These are phyloP conservation scores for Pogonomyrmex barbatus DNA, from an alignment of 1,140 invertebrate species.

Conservation along the genomic window DNA sequence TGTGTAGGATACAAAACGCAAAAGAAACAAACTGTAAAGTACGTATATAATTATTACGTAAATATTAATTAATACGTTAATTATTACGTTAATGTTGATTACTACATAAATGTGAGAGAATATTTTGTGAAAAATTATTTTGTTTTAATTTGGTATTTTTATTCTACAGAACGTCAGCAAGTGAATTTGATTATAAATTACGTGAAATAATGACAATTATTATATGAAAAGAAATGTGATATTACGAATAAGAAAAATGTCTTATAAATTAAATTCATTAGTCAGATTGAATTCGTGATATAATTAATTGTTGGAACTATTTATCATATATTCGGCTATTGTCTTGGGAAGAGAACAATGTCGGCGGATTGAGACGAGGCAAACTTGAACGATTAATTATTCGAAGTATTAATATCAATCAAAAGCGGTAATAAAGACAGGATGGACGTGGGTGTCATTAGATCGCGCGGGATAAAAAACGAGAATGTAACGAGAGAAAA, in stretches of 20 bases:
- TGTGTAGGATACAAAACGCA: background rate
- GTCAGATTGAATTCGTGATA: conserved; percentile 21
- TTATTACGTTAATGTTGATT: no score
- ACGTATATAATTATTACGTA: background rate
- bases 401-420: conserved; percentile 58
- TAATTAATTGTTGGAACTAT: conserved; percentile 46
- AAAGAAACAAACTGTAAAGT: background rate
- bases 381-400: conserved; percentile 59
- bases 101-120: no score
- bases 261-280: conserved; percentile 7
- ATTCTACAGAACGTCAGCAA: background rate
- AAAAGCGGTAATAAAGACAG: background rate
- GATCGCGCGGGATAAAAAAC: conserved; percentile 23
- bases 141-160: background rate
- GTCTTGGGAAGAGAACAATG: conserved; percentile 42
- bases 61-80: background rate
- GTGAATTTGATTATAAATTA: conserved; percentile 11
- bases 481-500: conserved; percentile 4
- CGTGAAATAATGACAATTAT: background rate
- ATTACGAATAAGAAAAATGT: background rate
- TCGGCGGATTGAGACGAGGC: conserved; percentile 31
- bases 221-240: background rate
- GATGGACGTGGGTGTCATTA: conserved; percentile 6
- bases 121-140: background rate
- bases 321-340: conserved; percentile 43